phyloP scores from a whole-genome alignment of 2,888 invertebrate species.

The Lasioglossum marginatum region DNA sequence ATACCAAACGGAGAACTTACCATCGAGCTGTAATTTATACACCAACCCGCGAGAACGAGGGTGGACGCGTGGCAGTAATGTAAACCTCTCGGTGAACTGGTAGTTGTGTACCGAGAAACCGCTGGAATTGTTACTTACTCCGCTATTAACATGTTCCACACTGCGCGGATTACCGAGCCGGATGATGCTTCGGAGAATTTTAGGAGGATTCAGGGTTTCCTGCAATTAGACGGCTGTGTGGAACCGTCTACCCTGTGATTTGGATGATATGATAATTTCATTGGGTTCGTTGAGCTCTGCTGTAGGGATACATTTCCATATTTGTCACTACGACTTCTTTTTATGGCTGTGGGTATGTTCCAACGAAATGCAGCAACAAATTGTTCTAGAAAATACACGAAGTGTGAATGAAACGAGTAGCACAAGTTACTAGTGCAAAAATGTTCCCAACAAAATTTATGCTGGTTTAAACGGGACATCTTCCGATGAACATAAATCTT shows the following conservation, averaged over 20 bases:
- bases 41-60: constrained; percentile 47
- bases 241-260: constrained; percentile 13
- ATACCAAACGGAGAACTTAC: constrained; percentile 40
- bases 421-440: too few relatives aligned
- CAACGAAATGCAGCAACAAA: not conserved
- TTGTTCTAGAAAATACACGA: not conserved
- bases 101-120: constrained; percentile 29
- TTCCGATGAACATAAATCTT: too few relatives aligned
- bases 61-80: constrained; percentile 59
- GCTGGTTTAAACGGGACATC: too few relatives aligned
- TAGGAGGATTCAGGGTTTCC: constrained; percentile 38
- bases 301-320: not conserved
- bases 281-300: constrained; percentile 1
- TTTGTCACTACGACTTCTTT: not conserved
- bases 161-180: constrained; percentile 28
- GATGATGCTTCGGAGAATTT: constrained; percentile 30
- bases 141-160: constrained; percentile 9
- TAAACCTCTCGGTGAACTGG: constrained; percentile 20
- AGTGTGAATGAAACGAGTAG: too few relatives aligned
- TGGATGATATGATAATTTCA: constrained; percentile 15
- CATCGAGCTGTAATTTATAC: constrained; percentile 47
- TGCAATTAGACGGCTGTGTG: constrained; percentile 19
- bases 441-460: too few relatives aligned
- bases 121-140: constrained; percentile 34
- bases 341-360: not conserved